Base-by-base conservation (phyloP, 2,888 invertebrate species). In the Phyllotreta cruciferae region DNA sequence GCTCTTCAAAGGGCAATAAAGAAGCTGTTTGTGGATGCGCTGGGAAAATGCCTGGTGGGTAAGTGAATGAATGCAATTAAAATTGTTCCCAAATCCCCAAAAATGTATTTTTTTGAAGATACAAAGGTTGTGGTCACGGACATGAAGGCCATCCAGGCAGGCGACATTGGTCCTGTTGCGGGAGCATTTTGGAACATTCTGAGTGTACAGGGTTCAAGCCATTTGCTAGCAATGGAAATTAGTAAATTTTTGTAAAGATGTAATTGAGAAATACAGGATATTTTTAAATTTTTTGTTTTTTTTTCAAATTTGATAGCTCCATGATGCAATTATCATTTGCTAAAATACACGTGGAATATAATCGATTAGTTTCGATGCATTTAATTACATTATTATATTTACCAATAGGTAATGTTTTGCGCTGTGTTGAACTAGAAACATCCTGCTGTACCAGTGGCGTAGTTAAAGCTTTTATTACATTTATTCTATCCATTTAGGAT, bases 91-190 rank as follows among this genome's bases (percentile, higher is more conserved):
- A 24, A 4, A 24, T 24, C 1, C 4, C 4, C 24, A 4, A 24
- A 4, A 24, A 24, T 37, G 14, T 50, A 42, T 2, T 60, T 13
- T 53, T 38, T 57, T 62, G 6, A 35, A 64, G 64, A n/a, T 88
- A 87, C 71, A 85, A 83, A 81, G 92, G 92, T 7, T 93, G 92
- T 75, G 92, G 92, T 0, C 92, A 93, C 82, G 92, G 92, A 1
- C 92, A 92, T 80, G 82, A 85, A 53, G 92, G 91, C 42, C 92
- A 92, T 84, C 92, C 92, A 38, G 92, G 92, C 63, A 81, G 87
- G 65, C 84, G 89, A 7, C 92, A 93, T 82, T 93, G 93, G 92
- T 92, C 92, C 49, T 93, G 93, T 78, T 93, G 92, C 79, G 92
- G 89, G 65, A 84, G 82, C 80, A 83, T 87, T 63, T 77, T 84